phyloP scores from a whole-genome alignment of 2,888 invertebrate genomes.

The Hyalella azteca region DNA sequence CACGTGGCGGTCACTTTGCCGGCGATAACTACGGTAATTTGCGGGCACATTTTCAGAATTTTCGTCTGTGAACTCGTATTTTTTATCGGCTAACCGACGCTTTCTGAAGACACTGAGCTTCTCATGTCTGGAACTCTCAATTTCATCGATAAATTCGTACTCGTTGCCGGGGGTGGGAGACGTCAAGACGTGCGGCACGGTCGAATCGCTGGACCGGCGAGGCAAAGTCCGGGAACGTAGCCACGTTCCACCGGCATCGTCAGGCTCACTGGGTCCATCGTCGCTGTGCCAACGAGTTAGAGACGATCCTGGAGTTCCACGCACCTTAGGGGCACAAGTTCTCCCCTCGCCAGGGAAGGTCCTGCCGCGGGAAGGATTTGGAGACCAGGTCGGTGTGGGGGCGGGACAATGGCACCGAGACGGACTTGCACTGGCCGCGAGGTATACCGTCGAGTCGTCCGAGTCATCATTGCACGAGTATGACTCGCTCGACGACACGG shows the following conservation, averaged over 20 bases:
- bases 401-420: background rate
- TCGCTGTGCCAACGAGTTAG: conserved; percentile 7
- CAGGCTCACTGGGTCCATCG: conserved; percentile 1
- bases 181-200: background rate
- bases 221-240: conserved; percentile 20
- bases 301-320: background rate
- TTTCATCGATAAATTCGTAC: conserved; percentile 84
- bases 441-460: conserved; percentile 7
- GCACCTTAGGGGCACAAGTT: background rate
- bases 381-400: background rate
- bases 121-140: conserved; percentile 76
- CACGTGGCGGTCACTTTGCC: conserved; percentile 46
- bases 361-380: background rate
- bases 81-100: conserved; percentile 85
- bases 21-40: conserved; percentile 55
- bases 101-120: conserved; percentile 86
- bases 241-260: conserved; percentile 1
- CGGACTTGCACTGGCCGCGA: background rate
- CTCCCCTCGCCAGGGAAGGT: background rate
- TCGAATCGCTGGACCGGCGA: conserved; percentile 28
- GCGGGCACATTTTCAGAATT: conserved; percentile 58
- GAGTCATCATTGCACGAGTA: conserved; percentile 27
- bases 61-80: conserved; percentile 76
- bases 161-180: conserved; percentile 71
- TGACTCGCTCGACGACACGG: background rate